Evolutionary conservation across 2,888 invertebrate species (phyloP).

Genomic region (Gari tellinella): DNA sequence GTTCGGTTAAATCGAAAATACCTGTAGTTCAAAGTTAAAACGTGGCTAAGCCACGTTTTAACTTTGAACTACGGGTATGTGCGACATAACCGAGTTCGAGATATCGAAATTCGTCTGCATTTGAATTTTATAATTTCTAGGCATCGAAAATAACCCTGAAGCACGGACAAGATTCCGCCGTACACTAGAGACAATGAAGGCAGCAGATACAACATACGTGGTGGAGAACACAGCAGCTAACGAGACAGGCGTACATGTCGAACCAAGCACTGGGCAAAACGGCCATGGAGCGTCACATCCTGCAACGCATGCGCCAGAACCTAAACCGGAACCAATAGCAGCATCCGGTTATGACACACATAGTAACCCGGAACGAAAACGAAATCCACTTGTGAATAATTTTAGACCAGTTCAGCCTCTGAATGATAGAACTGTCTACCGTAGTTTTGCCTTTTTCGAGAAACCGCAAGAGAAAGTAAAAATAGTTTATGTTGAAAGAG

Average conservation of each 20-base stretch:
- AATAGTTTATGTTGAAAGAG: constrained; percentile 45
- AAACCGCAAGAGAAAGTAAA: constrained; percentile 22
- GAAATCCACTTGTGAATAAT: constrained; percentile 75
- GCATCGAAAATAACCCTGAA: constrained; percentile 61
- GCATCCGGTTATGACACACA: background rate
- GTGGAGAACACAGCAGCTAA: constrained; percentile 19
- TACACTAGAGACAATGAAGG: constrained; percentile 29
- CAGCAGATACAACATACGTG: constrained; percentile 1
- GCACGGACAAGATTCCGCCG: constrained; percentile 50
- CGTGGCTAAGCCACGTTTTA: too few species aligned
- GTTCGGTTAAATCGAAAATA: too few species aligned
- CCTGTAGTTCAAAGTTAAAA: too few species aligned
- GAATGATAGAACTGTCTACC: constrained; percentile 72
- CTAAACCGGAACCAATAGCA: constrained; percentile 1
- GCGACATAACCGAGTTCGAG: too few species aligned
- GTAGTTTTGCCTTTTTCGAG: constrained; percentile 71
- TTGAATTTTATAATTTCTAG: constrained; percentile 20
- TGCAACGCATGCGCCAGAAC: background rate
- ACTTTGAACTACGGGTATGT: too few species aligned
- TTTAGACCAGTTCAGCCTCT: constrained; percentile 79
- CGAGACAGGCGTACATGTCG: background rate
- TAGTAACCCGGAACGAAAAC: constrained; percentile 51
- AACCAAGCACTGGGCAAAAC: background rate
- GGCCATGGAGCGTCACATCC: too few species aligned
- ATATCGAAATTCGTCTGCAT: too few species aligned